These are phyloP conservation scores for Heliconius hermathena DNA, from an alignment of 1,140 invertebrate genomes.

Conservation along the genomic window DNA sequence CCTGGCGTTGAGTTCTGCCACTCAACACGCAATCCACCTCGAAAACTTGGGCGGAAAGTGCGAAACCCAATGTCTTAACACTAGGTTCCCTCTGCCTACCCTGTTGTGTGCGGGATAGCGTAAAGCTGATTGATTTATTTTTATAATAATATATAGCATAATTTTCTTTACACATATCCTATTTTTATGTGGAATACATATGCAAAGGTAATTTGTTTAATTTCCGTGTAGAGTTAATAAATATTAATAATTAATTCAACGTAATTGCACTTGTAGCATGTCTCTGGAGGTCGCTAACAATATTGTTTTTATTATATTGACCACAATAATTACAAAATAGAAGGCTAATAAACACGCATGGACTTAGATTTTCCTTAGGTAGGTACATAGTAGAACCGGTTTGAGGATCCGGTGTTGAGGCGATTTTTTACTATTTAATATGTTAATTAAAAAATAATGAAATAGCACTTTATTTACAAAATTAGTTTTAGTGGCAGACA, in stretches of 20 bases:
- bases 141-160: too few species aligned
- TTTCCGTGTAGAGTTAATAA: background rate
- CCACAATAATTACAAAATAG: background rate
- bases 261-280: background rate
- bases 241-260: background rate
- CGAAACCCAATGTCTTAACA: too few species aligned
- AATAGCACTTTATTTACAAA: too few species aligned
- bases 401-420: background rate
- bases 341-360: background rate
- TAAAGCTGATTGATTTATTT: too few species aligned
- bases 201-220: background rate
- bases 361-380: background rate
- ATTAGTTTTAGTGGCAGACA: too few species aligned
- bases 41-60: too few species aligned
- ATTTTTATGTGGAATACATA: background rate
- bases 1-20: too few species aligned
- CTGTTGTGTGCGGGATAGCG: too few species aligned
- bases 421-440: background rate
- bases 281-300: background rate
- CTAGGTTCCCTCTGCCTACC: too few species aligned
- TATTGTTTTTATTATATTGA: constrained; percentile 12
- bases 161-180: too few species aligned
- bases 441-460: background rate
- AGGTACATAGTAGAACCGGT: background rate
- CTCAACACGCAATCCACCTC: too few species aligned